phyloP scores from a whole-genome alignment of 2,797 vertebrate genomes.

The Acanthurus leucopareius region DNA sequence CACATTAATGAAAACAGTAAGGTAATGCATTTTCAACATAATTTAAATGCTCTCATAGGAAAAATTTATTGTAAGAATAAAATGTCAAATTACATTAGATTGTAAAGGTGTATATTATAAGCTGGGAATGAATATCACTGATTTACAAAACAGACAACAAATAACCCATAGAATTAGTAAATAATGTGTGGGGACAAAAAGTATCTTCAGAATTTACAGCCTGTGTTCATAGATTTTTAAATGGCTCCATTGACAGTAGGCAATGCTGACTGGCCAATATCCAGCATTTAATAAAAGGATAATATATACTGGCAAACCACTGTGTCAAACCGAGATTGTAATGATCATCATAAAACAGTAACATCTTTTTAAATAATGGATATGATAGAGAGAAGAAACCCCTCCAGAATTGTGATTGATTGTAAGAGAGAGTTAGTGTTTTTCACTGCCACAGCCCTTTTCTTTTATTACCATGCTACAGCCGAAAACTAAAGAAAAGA shows the following conservation, averaged over 20 bases:
- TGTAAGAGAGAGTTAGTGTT: not conserved
- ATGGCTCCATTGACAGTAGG: constrained; percentile 3
- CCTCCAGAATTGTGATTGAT: constrained; percentile 3
- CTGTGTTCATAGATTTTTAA: not conserved
- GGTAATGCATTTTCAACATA: not conserved
- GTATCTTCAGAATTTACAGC: not conserved
- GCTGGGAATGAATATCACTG: not conserved
- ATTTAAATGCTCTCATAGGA: not conserved
- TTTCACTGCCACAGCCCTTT: not conserved
- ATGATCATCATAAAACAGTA: constrained; percentile 39
- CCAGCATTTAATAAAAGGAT: constrained; percentile 33
- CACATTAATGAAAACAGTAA: not conserved
- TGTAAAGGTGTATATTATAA: not conserved
- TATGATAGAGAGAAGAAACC: constrained; percentile 2
- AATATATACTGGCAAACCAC: constrained; percentile 11
- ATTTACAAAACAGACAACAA: not conserved
- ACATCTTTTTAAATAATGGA: constrained; percentile 27
- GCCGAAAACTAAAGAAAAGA: not conserved
- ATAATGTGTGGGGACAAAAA: not conserved
- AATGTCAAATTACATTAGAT: not conserved
- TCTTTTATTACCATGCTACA: not conserved
- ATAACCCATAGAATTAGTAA: not conserved
- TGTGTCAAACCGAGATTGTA: constrained; percentile 25
- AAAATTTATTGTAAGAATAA: not conserved
- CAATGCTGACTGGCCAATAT: constrained; percentile 14